Percentiles rank a stretch among this genome's conserved stretches.
phyloP scores from a whole-genome alignment of 2,797 vertebrate species.

The Centroberyx gerrardi region DNA sequence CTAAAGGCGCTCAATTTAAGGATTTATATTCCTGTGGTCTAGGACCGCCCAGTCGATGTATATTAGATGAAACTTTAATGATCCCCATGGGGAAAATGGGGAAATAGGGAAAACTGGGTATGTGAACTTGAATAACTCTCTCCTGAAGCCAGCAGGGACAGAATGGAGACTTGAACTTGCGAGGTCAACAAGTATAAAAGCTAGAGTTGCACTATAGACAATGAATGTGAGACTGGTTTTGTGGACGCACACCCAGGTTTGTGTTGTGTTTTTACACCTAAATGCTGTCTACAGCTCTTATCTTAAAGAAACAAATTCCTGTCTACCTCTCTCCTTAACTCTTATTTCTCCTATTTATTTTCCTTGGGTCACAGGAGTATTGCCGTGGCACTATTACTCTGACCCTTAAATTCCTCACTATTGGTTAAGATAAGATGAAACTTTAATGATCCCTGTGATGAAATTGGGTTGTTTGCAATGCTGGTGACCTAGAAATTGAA shows the following conservation, averaged over 20 bases:
- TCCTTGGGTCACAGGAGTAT: no score
- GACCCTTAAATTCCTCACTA: no score
- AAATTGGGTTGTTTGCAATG: no score
- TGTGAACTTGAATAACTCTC: not conserved
- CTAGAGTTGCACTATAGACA: no score
- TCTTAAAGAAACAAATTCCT: not conserved
- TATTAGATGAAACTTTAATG: not conserved
- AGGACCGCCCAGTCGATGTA: not conserved
- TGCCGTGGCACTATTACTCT: not conserved
- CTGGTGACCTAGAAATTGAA: no score
- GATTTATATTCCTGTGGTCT: not conserved
- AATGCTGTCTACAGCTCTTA: not conserved
- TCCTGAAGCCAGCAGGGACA: not conserved
- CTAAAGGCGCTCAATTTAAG: conserved; percentile 7
- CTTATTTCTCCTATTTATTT: not conserved
- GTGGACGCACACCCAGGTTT: no score
- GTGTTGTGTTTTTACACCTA: no score
- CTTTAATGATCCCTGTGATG: no score
- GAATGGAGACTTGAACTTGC: no score
- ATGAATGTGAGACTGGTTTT: no score
- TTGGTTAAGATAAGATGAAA: no score
- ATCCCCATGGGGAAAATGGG: not conserved
- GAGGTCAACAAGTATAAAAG: no score
- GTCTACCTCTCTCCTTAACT: not conserved
- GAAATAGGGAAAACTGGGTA: not conserved